A percentile compares a stretch with the other conserved stretches of the same genome.
These are phyloP conservation scores for Acanthosepion pharaonis DNA, from an alignment of 2,888 invertebrate genomes.

Conservation along the genomic window DNA sequence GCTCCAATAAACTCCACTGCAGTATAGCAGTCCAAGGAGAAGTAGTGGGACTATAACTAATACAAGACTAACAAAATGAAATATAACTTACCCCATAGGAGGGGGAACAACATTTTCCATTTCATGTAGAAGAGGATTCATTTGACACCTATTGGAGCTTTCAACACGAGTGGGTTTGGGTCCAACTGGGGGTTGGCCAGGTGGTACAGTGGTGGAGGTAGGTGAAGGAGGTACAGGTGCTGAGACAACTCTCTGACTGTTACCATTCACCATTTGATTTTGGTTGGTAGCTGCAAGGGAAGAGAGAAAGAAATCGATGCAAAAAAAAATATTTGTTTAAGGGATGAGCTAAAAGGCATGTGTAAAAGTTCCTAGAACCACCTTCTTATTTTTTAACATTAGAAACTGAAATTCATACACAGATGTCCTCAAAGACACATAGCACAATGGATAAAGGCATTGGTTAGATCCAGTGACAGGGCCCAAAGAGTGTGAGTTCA, in stretches of 20 bases:
- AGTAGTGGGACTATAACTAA: not conserved
- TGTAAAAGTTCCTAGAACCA: no score
- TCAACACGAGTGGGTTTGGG: slow-evolving; percentile 40
- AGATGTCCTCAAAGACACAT: no score
- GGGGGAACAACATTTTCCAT: slow-evolving; percentile 35
- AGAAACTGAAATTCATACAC: no score
- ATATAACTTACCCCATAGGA: slow-evolving; percentile 35
- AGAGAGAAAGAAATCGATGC: not conserved
- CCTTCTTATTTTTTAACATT: no score
- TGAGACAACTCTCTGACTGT: slow-evolving; percentile 43
- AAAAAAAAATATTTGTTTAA: no score
- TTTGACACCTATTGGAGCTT: not conserved
- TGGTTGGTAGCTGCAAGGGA: not conserved
- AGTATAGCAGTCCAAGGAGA: slow-evolving; percentile 1
- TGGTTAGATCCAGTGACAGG: no score
- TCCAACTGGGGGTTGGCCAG: not conserved
- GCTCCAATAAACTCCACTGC: not conserved
- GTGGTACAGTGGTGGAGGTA: not conserved
- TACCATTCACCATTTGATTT: slow-evolving; percentile 39
- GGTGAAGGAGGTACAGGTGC: not conserved
- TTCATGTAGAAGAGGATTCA: slow-evolving; percentile 33
- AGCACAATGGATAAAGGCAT: no score
- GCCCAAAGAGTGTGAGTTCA: no score
- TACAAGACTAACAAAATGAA: not conserved
- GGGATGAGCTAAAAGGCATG: no score